Percentiles rank a stretch among this genome's conserved stretches.
These are phyloP conservation scores for Pithys albifrons DNA, from an alignment of 2,113 vertebrate genomes.

Conservation along the genomic window DNA sequence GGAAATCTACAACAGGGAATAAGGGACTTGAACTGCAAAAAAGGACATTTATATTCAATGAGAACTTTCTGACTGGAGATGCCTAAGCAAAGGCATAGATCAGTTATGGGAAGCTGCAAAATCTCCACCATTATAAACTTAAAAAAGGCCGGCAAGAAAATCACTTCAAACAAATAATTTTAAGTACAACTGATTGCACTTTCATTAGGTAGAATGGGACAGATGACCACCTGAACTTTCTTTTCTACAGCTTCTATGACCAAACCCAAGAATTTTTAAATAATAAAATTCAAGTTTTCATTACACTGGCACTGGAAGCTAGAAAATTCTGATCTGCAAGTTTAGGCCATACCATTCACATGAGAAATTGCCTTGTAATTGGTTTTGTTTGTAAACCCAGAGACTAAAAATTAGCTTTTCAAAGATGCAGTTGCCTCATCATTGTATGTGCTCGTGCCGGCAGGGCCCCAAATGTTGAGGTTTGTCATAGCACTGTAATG, in stretches of 20 bases:
- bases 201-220: background rate
- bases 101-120: background rate
- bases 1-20: background rate
- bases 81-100: background rate
- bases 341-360: background rate
- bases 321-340: background rate
- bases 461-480: background rate
- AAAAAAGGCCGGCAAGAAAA: background rate
- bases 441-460: background rate
- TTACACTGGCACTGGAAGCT: background rate
- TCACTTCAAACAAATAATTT: background rate
- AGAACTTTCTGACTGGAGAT: background rate
- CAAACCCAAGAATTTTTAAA: background rate
- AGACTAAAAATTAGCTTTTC: background rate
- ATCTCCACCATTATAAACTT: background rate
- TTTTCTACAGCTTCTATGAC: background rate
- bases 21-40: background rate
- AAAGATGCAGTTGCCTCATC: background rate
- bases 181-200: background rate
- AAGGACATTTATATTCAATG: background rate
- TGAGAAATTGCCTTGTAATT: background rate
- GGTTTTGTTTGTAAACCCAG: background rate
- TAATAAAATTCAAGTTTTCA: background rate
- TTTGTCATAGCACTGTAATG: background rate
- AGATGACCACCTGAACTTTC: background rate